phyloP scores from a whole-genome alignment of 2,113 vertebrate species.

The Hystrix cristata region DNA sequence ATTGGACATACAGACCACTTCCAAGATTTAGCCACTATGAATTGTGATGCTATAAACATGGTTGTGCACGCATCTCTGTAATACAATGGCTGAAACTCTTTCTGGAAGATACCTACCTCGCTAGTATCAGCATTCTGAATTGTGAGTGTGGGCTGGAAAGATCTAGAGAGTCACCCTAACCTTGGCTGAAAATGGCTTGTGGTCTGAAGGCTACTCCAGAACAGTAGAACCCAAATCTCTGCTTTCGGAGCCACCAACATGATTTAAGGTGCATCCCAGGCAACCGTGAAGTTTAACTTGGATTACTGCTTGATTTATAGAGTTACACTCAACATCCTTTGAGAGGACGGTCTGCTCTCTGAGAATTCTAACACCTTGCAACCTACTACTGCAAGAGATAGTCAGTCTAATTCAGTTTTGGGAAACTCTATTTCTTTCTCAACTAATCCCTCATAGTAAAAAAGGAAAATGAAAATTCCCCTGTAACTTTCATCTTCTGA shows the following conservation, averaged over 20 bases:
- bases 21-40: no score
- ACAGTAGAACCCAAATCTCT: not conserved
- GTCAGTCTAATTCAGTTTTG: not conserved
- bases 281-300: no score
- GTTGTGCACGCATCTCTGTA: not conserved
- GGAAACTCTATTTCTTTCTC: not conserved
- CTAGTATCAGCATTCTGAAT: not conserved
- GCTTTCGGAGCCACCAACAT: accelerated
- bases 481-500: not conserved
- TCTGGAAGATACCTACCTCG: not conserved
- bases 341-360: not conserved
- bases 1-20: not conserved
- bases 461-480: not conserved
- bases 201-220: not conserved
- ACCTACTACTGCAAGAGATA: not conserved
- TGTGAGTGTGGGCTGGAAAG: accelerated
- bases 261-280: not conserved
- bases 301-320: accelerated
- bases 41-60: not conserved
- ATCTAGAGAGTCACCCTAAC: not conserved
- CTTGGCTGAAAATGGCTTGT: not conserved
- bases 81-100: not conserved
- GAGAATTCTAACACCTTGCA: not conserved
- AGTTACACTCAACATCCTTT: accelerated
- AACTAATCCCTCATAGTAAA: not conserved